Base-by-base conservation (phyloP, 2,797 vertebrate species). In the Gymnothorax javanicus region DNA sequence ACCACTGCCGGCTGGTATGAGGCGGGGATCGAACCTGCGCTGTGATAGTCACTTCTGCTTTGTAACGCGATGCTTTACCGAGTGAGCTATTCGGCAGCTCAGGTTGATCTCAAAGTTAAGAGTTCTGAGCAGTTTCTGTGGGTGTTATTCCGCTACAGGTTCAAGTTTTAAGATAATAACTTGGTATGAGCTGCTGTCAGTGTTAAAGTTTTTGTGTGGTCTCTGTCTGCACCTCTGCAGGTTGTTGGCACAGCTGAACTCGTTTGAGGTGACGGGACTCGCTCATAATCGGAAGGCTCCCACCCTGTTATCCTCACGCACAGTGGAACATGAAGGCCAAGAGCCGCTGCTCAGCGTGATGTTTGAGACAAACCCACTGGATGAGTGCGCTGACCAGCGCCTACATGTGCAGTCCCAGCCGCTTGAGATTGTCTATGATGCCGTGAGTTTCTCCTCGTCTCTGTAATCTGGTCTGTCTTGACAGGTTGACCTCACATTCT, bases 281-380 rank as follows among this genome's bases (percentile, higher is more conserved):
- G 94, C 95, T 81, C 92, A 89, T 87, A 91, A 93, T 84, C 95
- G 92, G 0, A 88, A 91, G 54, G 95, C 96, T 54, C 98, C 98
- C 0, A 95, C 93, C 58, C 94, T 99, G 15, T 92, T 99, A 17
- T 98, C 98, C 85, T 97, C 98, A 58, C 94, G 94, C 62, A 97
- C 95, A 0, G 94, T 93, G 27, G 95, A 94, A 71, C 95, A 95
- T 0, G 95, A 92, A 73, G 82, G 95, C 75, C 93, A 93, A 60
- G 94, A 92, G 23, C 97, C 96, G 3, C 96, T 99, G 59, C 94
- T 99, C 57, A 96, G 91, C 88, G 94, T 99, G 89, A 95, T 96
- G 92, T 99, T 99, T 93, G 99, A 99, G 91, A 99, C 97, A 84
- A 99, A 99, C 92, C 99, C 99, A 0, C 90, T 98, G 90, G 97